Evolutionary conservation across 2,888 invertebrate genomes (phyloP), one percentile per base, ranked within the genome.

Genomic region (Pollenia labialis): DNA sequence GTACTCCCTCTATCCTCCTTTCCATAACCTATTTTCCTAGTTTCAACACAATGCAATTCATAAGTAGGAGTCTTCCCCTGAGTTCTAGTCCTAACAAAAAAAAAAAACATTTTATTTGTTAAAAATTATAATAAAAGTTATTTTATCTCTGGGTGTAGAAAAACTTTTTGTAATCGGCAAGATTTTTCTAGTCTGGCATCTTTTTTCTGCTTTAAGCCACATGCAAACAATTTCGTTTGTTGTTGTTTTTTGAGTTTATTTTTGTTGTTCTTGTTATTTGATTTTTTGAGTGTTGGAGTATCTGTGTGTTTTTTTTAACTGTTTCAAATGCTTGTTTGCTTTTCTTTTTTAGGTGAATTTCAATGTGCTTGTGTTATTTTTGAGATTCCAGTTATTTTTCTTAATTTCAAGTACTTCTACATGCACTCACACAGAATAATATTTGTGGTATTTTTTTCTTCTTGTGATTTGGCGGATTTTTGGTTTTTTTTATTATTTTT

Each of bases 371-470:
- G 11, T 46, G 52, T 42, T 82, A 40, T 75, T 68, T 68, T 69
- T 62, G 46, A 48, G 32, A 84, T 44, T 80, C 68, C 60, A 77
- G 77, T 68, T 85, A 85, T 82, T 82, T 85, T 82, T 85, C 69
- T 82, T 82, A 44, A 83, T 54, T 76, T 48, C 62, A 50, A 69
- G 48, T 48, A 68, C 46, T 18, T 56, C 11, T 12, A 14, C 18
- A 14, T 9, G 62, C 16, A 50, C 8, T 10, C 7, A 50, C 14
- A 48, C 58, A 14, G 32, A 32, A 32, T 6, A 52, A 52, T 8
- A 74, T 42, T 62, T 80, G 32, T 48, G 42, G 40, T 56, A 6
- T 42, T 58, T 40, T 77, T 32, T 32, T 32, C n/a, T n/a, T 23
- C 32, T 44, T 76, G 2, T 16, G 18, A 40, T 60, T 48, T 46